phyloP scores from a whole-genome alignment of 1,140 invertebrate genomes.

The Nasonia giraulti region DNA sequence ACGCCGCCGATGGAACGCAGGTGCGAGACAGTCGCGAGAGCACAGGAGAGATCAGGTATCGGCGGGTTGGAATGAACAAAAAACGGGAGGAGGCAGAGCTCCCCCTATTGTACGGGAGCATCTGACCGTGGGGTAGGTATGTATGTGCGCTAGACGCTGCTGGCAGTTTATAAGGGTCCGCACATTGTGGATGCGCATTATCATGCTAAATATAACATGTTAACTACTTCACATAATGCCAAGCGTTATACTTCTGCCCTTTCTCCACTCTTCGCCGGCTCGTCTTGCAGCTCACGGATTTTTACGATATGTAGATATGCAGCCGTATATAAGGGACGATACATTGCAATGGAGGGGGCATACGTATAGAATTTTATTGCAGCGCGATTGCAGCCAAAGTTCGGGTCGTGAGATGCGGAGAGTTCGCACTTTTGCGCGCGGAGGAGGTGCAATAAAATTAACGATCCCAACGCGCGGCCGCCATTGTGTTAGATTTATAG shows the following conservation, averaged over 20 bases:
- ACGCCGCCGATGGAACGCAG: constrained; percentile 29
- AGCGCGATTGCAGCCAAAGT: constrained; percentile 5
- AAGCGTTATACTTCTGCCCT: constrained; percentile 27
- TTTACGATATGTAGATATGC: constrained; percentile 33
- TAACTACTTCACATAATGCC: constrained; percentile 74
- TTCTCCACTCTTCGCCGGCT: background rate
- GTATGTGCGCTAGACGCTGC: constrained; percentile 56
- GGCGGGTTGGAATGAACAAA: constrained; percentile 39
- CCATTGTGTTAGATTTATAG: no score
- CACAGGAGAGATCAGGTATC: constrained; percentile 67
- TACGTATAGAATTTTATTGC: constrained; percentile 12
- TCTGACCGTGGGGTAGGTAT: constrained; percentile 71
- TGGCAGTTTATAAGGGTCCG: constrained; percentile 74
- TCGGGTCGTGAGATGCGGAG: background rate
- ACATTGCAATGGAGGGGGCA: no score
- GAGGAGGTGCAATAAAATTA: no score
- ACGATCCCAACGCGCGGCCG: no score
- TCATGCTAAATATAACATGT: constrained; percentile 76
- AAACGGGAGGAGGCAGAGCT: constrained; percentile 63
- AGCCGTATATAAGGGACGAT: background rate
- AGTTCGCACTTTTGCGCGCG: no score
- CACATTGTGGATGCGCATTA: constrained; percentile 72
- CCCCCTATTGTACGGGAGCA: constrained; percentile 68
- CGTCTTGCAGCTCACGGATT: constrained; percentile 30
- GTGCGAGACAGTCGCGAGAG: background rate